Evolutionary conservation across 2,888 invertebrate species (phyloP).

Genomic region (Clitarchus hookeri): DNA sequence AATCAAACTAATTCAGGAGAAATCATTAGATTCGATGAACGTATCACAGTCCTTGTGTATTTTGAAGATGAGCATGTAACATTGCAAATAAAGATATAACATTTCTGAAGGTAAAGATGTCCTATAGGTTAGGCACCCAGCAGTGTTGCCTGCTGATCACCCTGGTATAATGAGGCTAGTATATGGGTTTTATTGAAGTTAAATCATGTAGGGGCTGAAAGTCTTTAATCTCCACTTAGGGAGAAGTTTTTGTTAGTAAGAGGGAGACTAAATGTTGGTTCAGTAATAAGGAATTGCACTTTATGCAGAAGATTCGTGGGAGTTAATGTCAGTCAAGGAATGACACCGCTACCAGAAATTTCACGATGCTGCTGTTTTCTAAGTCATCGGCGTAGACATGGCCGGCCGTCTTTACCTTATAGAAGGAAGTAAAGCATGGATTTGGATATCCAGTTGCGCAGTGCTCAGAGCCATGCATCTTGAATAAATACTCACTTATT

Average conservation of each 20-base stretch:
- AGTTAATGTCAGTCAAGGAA: background rate
- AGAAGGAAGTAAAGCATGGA: constrained; percentile 47
- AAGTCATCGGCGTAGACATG: constrained; percentile 50
- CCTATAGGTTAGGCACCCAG: background rate
- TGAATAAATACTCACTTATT: constrained; percentile 49
- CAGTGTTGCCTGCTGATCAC: background rate
- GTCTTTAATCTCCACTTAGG: background rate
- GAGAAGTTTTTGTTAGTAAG: background rate
- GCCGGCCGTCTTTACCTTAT: constrained; percentile 50
- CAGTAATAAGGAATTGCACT: background rate
- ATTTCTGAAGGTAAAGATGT: background rate
- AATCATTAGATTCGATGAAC: background rate
- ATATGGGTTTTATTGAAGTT: background rate
- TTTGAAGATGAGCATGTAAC: background rate
- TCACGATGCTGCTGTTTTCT: constrained; percentile 46
- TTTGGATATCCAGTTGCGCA: constrained; percentile 52
- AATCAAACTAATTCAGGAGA: background rate
- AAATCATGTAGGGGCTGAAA: background rate
- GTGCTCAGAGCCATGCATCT: constrained; percentile 51
- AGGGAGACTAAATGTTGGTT: background rate
- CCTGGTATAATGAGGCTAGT: background rate
- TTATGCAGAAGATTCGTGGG: background rate
- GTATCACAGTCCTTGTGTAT: background rate
- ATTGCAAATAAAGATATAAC: background rate
- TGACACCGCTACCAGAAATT: constrained; percentile 46